Evolutionary conservation across 2,888 invertebrate genomes (phyloP).

Genomic region (Pachydiplax longipennis): DNA sequence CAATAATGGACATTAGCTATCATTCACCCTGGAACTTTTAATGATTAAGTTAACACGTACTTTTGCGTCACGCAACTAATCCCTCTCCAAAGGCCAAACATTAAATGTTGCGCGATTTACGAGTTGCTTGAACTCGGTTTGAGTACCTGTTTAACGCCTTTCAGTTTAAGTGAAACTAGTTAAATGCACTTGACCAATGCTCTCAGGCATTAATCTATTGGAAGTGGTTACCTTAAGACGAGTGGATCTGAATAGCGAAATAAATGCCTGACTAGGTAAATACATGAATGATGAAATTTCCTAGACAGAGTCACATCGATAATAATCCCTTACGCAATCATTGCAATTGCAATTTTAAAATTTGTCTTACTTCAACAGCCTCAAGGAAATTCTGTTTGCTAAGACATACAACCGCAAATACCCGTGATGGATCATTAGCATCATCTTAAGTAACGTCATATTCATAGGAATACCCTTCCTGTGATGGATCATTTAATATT

Average conservation of each 20-base stretch:
- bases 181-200: neutral
- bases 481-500: too few species aligned
- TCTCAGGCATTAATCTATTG: neutral
- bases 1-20: slow-evolving; percentile 8
- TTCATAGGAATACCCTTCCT: too few species aligned
- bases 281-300: neutral
- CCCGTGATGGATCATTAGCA: too few species aligned
- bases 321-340: neutral
- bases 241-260: neutral
- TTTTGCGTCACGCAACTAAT: neutral
- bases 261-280: too few species aligned
- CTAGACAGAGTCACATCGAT: neutral
- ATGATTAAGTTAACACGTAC: neutral
- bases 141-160: slow-evolving; percentile 4
- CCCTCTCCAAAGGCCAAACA: neutral
- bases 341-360: too few species aligned
- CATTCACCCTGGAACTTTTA: neutral
- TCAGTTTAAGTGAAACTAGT: neutral
- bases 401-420: too few species aligned
- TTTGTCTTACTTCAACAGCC: too few species aligned
- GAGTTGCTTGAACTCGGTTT: neutral
- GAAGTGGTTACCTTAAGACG: neutral
- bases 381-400: too few species aligned
- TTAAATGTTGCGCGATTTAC: slow-evolving; percentile 1
- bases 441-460: too few species aligned